Base-by-base conservation (phyloP, 1,140 invertebrate species). In the Hermetia illucens region DNA sequence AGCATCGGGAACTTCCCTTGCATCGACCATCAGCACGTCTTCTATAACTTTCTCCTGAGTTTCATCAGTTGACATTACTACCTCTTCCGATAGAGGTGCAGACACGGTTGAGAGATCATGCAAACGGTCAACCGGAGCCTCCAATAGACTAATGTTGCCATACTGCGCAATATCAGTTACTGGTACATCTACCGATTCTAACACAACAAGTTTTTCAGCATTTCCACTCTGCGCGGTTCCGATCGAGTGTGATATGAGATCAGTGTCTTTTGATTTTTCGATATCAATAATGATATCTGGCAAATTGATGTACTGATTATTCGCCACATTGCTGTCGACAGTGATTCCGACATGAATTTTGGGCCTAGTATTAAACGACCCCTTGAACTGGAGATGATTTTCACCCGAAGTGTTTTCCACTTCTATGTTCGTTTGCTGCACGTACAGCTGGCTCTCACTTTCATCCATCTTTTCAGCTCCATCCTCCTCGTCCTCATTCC, bases 401-500 rank as follows among this genome's bases (percentile, higher is more conserved):
- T 33, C 31, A 24, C 25, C 24, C 10, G 21, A 6, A 5, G 27
- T 27, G 3, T 18, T 25, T 5, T 13, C 27, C 31, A 13, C 15
- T 4, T 24, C 21, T 2, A 24, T 17, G 21, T 18, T 32, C 34
- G 20, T 16, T 21, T 40, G 30, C 18, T 40, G n/a, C 21, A 20
- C 9, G 17, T 4, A 30, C 17, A 8, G 9, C 5, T 37, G 29
- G 22, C 16, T 12, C 10, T 3, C 25, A 31, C 18, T 8, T 19
- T 12, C 18, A 19, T 15, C 18, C 36, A 5, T 10, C 19, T 30
- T 41, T 27, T 27, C 24, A 27, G 24, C 8, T 13, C 6, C 30
- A 24, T 55, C 58, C 34, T 61, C 58, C 34, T 61, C 58, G 18
- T 56, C 57, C 19, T 58, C 57, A 38, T 61, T 61, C 58, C 58